A percentile compares a stretch with the other conserved stretches of the same genome.
These are phyloP conservation scores for Sweltsa coloradensis DNA, from an alignment of 1,140 invertebrate genomes.

Conservation along the genomic window DNA sequence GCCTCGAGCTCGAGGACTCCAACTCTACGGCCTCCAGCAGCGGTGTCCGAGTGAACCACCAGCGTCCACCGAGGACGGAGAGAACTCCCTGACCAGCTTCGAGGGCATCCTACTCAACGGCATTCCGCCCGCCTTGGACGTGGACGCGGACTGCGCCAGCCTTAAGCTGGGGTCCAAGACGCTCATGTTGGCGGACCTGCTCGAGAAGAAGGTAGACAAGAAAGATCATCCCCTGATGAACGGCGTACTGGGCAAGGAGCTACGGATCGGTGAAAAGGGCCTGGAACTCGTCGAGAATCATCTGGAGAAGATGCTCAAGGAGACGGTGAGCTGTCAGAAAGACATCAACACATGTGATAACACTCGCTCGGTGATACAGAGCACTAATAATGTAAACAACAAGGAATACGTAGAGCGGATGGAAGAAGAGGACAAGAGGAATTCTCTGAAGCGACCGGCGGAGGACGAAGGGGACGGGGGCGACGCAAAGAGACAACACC, in stretches of 20 bases:
- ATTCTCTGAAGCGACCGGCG: conserved; percentile 8
- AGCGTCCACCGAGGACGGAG: conserved; percentile 38
- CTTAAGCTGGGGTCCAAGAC: conserved; percentile 25
- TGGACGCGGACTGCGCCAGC: conserved; percentile 27
- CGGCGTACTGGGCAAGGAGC: conserved; percentile 42
- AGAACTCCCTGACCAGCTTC: conserved; percentile 48
- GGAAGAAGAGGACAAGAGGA: neutral
- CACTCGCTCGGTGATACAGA: conserved; percentile 1
- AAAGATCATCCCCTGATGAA: conserved; percentile 39
- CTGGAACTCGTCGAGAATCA: conserved; percentile 48
- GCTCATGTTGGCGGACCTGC: conserved; percentile 51
- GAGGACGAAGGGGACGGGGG: conserved; percentile 25
- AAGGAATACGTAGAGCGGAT: neutral
- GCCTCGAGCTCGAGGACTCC: conserved; percentile 34
- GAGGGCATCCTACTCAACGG: conserved; percentile 47
- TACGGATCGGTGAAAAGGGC: conserved; percentile 44
- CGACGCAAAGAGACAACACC: conserved; percentile 34
- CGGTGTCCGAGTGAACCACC: too few species aligned
- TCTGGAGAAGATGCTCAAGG: conserved; percentile 36
- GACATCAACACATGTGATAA: too few species aligned
- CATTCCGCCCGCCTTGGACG: conserved; percentile 36
- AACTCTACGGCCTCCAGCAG: conserved; percentile 42
- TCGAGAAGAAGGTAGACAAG: conserved; percentile 50
- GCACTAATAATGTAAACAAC: neutral
- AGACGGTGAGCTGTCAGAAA: too few species aligned